Conservation (phyloP, 2,797 vertebrate species). For the Lacerta bilineata region DNA sequence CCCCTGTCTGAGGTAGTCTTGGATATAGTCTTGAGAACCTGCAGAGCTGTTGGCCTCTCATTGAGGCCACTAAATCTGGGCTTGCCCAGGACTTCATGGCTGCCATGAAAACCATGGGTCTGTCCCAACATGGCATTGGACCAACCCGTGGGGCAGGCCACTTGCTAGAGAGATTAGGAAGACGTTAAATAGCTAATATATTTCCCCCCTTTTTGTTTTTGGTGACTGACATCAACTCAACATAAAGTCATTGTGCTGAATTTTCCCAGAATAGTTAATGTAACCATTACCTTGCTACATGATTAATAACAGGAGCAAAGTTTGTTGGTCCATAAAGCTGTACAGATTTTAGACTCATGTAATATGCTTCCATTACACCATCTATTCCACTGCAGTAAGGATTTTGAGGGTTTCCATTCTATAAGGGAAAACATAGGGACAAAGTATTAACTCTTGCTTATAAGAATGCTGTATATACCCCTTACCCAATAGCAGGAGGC, state of each 20-base stretch:
- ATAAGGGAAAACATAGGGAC: conserved; percentile 38
- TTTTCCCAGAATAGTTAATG: conserved; percentile 18
- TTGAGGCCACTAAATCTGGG: too few species aligned
- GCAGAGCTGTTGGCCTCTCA: too few species aligned
- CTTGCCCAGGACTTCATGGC: too few species aligned
- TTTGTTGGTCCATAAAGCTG: conserved; percentile 98
- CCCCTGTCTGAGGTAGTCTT: too few species aligned
- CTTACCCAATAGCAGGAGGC: background rate
- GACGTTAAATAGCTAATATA: background rate
- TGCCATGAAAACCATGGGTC: too few species aligned
- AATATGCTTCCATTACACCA: conserved; percentile 97
- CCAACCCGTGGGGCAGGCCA: too few species aligned
- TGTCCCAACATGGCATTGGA: too few species aligned
- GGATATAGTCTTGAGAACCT: too few species aligned
- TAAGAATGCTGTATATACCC: background rate
- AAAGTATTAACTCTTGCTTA: conserved; percentile 26
- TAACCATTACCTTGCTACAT: conserved; percentile 91
- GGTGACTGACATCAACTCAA: background rate
- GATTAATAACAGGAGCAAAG: conserved; percentile 97
- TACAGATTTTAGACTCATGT: conserved; percentile 94
- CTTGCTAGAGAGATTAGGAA: background rate
- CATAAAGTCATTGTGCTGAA: background rate
- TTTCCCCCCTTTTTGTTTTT: background rate
- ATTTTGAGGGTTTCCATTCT: conserved; percentile 98
- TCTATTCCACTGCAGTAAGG: conserved; percentile 96